Base-by-base conservation (phyloP, 2,113 vertebrate species). In the Tragulus kanchil region DNA sequence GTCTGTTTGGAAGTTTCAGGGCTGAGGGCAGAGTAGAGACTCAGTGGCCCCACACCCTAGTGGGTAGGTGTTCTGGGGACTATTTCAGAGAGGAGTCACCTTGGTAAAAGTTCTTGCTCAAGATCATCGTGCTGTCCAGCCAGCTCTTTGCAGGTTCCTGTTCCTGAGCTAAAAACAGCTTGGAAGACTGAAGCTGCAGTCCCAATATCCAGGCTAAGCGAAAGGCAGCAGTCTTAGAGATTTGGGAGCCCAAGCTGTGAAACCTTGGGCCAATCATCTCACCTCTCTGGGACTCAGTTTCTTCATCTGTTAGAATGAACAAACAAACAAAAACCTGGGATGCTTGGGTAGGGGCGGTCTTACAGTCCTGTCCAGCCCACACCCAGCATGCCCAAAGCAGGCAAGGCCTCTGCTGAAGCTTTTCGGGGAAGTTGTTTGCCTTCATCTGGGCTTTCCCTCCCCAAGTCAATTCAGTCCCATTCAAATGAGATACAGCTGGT, bases 271-370 rank as follows among this genome's bases (percentile, higher is more conserved):
- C 78, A 92, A 21, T 73, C 56, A 67, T 31, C 48, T 62, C 69
- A 71, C 19, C 42, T 73, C 19, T 85, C 45, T 36, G 48, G 59
- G 54, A 65, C 59, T 88, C 59, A 16, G 48, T 45, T 67, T 89
- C 42, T 31, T 86, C 31, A 42, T 62, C 59, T 75, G 50, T 85
- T 61, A 56, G 94, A 95, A 95, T 13, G 85, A 89, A 42, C 28
- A 85, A 85, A 54, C 31, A 71, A 92, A 62, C 54, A 86, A 84
- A 83, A 71, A 10, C 19, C 59, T 26, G 19, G 85, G 56, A 88
- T 64, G 50, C 21, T 61, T 14, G 45, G 28, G 42, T 12, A 45
- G 75, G 15, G 2, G 2, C 21, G 36, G 75, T 45, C 61, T 56
- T 15, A 69, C 90, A 69, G n/a, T 48, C 16, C 69, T 52, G 6